Conservation (phyloP, 2,113 vertebrate species). For the Sialia sialis region DNA sequence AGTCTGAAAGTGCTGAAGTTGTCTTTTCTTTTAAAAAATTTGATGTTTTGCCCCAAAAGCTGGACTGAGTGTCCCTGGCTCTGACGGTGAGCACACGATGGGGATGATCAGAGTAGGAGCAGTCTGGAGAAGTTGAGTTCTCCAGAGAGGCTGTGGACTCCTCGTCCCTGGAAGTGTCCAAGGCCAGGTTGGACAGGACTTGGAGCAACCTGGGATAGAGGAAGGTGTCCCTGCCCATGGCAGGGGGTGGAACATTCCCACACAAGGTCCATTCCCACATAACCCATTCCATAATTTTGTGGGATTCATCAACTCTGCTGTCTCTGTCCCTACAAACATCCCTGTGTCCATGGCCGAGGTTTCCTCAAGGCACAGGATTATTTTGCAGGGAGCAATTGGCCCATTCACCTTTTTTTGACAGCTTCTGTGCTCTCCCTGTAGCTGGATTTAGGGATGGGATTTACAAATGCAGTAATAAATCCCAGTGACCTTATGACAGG, state of each 20-base stretch:
- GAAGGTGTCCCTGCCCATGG: neutral
- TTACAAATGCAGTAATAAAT: neutral
- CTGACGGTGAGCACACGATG: rapidly evolving
- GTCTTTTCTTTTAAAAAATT: rapidly evolving
- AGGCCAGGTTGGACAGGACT: rapidly evolving
- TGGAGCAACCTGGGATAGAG: rapidly evolving
- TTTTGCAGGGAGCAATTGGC: neutral
- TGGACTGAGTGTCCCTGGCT: neutral
- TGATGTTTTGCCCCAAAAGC: neutral
- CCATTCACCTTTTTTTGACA: neutral
- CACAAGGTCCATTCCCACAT: neutral
- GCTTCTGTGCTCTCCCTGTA: neutral
- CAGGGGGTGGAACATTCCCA: neutral
- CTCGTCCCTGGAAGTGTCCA: neutral
- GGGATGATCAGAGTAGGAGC: neutral
- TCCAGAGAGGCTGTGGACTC: neutral
- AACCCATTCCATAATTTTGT: neutral
- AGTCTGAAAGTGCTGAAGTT: neutral
- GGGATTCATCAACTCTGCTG: neutral
- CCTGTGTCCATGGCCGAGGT: rapidly evolving
- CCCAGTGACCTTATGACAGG: neutral
- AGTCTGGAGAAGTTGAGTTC: rapidly evolving
- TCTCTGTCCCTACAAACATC: neutral
- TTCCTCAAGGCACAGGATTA: neutral
- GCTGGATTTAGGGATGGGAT: neutral